Conservation (phyloP, 2,797 vertebrate species). For the Intellagama lesueurii region DNA sequence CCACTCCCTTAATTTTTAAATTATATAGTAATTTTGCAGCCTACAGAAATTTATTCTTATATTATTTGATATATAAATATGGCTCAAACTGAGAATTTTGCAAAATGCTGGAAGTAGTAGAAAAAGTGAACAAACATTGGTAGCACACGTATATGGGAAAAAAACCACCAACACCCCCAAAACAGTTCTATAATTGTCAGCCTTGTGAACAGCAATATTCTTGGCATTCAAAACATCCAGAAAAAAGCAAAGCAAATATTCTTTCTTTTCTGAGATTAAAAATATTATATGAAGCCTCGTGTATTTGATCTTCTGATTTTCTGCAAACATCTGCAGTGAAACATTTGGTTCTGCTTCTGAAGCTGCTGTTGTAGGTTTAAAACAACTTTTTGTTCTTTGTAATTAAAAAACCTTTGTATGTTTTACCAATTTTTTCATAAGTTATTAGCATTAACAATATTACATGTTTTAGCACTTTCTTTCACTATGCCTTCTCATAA, state of each 20-base stretch:
- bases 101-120: not conserved
- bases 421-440: constrained; percentile 10
- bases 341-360: constrained; percentile 10
- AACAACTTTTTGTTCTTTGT: constrained; percentile 2
- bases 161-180: not conserved
- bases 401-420: constrained; percentile 27
- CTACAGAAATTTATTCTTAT: not conserved
- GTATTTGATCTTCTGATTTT: not conserved
- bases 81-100: not conserved
- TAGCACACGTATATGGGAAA: not conserved
- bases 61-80: not conserved
- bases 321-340: constrained; percentile 13
- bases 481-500: not conserved
- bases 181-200: not conserved
- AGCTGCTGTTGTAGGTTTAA: not conserved
- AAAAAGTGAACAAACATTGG: not conserved
- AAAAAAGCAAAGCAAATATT: not conserved
- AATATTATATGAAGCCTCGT: not conserved
- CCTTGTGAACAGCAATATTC: not conserved
- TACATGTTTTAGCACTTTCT: constrained; percentile 8
- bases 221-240: not conserved
- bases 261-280: not conserved
- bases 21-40: not conserved
- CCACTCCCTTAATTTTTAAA: not conserved
- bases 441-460: constrained; percentile 11